Percentiles rank a stretch among this genome's conserved stretches.
phyloP scores from a whole-genome alignment of 2,888 invertebrate genomes.

The Callyntrura guangdongensis region DNA sequence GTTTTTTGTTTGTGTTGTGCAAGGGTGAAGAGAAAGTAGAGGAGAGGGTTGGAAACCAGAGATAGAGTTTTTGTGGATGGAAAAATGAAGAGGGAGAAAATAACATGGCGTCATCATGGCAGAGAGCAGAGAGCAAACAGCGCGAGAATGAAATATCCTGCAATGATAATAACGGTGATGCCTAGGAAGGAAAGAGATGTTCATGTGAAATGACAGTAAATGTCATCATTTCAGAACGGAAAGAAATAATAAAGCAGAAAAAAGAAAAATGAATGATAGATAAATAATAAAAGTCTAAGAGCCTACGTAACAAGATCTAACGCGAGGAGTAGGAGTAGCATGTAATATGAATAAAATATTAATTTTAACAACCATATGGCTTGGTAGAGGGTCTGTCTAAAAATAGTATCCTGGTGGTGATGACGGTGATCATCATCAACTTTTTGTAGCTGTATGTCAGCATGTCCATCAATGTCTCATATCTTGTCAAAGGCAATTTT shows the following conservation, averaged over 20 bases:
- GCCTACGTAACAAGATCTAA: neutral
- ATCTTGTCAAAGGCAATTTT: constrained; percentile 6
- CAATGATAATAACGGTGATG: neutral
- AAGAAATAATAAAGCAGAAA: constrained; percentile 64
- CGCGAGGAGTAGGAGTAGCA: neutral
- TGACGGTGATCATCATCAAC: constrained; percentile 20
- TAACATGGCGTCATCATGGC: constrained; percentile 23
- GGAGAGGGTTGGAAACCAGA: constrained; percentile 34
- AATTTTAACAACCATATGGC: neutral
- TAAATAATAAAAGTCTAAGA: constrained; percentile 29
- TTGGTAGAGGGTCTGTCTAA: constrained; percentile 9
- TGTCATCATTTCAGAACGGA: constrained; percentile 68
- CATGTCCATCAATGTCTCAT: constrained; percentile 15
- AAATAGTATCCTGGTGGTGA: constrained; percentile 14
- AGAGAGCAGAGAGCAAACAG: constrained; percentile 19
- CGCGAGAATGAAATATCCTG: constrained; percentile 30
- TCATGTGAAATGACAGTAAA: constrained; percentile 70
- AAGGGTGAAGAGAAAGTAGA: neutral
- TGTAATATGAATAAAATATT: constrained; percentile 14
- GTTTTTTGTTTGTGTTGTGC: constrained; percentile 9
- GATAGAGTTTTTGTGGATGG: constrained; percentile 3
- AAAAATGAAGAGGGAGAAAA: neutral
- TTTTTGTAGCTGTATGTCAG: neutral
- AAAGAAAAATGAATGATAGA: constrained; percentile 57
- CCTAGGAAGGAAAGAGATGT: constrained; percentile 65